Conservation (phyloP, 2,888 invertebrate genomes). For the Clunio marinus region DNA sequence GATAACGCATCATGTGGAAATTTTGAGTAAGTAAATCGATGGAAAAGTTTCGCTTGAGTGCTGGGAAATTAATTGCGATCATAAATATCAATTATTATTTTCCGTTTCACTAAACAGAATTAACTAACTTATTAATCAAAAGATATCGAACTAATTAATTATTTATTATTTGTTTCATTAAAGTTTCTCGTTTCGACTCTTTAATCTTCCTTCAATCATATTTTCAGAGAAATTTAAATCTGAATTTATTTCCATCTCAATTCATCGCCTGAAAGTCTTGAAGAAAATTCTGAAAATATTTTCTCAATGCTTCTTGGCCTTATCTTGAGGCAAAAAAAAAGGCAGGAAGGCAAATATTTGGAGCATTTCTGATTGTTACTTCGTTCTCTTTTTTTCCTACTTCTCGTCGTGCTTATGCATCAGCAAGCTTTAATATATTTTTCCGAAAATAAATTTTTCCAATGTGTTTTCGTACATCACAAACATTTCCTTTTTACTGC, state of each 20-base stretch:
- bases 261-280: not conserved
- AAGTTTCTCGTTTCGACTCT: too few relatives aligned
- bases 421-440: slow-evolving; percentile 35
- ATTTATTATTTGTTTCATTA: not conserved
- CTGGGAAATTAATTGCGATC: slow-evolving; percentile 12
- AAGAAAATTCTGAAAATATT: not conserved
- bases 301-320: not conserved
- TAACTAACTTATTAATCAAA: not conserved
- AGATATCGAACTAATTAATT: not conserved
- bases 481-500: slow-evolving; percentile 16
- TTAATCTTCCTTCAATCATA: too few relatives aligned
- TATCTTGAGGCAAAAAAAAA: not conserved
- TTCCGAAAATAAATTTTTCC: not conserved
- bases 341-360: not conserved
- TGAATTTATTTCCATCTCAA: not conserved
- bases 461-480: slow-evolving; percentile 16
- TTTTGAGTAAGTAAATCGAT: slow-evolving; percentile 53
- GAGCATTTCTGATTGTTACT: slow-evolving; percentile 28
- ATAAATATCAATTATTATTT: slow-evolving; percentile 33
- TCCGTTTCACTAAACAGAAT: not conserved
- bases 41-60: not conserved
- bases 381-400: not conserved
- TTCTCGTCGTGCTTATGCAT: slow-evolving; percentile 7
- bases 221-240: not conserved
- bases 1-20: slow-evolving; percentile 57